Evolutionary conservation across 92 coral and sea anemone species (phyloP), one percentile per base, ranked within the genome.

Genomic region (Paramuricea clavata): DNA sequence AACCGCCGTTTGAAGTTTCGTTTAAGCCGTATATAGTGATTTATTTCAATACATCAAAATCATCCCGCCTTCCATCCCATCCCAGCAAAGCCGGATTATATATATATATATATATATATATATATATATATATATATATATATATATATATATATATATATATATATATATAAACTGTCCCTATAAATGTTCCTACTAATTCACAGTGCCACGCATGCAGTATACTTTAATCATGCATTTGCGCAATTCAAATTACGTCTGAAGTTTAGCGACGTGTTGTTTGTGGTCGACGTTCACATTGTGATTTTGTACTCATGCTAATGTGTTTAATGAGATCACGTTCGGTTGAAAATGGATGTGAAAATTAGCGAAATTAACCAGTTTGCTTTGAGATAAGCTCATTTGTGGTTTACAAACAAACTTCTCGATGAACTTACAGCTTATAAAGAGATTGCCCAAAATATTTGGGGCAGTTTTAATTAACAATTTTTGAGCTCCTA

Each of bases 321-420:
- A 65, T 65, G 41, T 15, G 41, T 31, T 9, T 65, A 65, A 65
- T 65, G 72, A 65, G 72, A 31, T 65, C 36, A 65, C 72, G 36
- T 16, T 19, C n/a, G n/a, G 72, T 54, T 12, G 72, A 12, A 32
- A 60, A 65, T 12, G 36, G 72, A 28, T 65, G 41, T 5, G 41
- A 65, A 9, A 65, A 28, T 65, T 65, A 65, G 72, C 72, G 22
- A 65, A 65, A 65, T 65, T 54, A 28, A 65, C 39, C 39, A 16
- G 72, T 65, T 65, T 13, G 72, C 15, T 65, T 65, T 65, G 72
- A 65, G 72, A 65, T 65, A 31, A 26, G 21, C 72, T 65, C 72
- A 27, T 65, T 65, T 65, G 72, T 31, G 70, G 70, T 64, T 27
- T 64, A 16, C 5, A 64, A 64, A 64, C 70, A 27, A 30, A 64